Conservation (phyloP, 2,888 invertebrate species). For the Morpho achilles region DNA sequence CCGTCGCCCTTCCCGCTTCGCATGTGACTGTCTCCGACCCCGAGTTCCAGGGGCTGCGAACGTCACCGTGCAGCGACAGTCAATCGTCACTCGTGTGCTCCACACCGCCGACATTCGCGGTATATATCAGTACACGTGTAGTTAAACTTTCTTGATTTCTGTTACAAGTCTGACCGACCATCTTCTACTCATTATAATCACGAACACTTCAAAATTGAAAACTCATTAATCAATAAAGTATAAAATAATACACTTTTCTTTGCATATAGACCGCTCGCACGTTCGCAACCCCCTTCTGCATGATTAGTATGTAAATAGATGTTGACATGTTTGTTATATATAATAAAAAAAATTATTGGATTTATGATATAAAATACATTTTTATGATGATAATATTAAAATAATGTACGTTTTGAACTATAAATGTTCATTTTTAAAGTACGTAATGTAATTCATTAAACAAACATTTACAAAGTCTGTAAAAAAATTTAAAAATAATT, state of each 20-base stretch:
- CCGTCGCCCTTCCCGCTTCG: conserved; percentile 79
- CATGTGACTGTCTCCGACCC: conserved; percentile 79
- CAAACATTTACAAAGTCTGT: no score
- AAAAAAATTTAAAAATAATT: no score
- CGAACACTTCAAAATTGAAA: conserved; percentile 3
- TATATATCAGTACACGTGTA: conserved; percentile 53
- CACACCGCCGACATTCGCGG: conserved; percentile 60
- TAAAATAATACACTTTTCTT: background rate
- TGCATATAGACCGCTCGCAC: conserved; percentile 49
- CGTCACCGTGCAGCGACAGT: conserved; percentile 54
- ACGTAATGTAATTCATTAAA: no score
- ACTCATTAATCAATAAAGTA: background rate
- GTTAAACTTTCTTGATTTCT: conserved; percentile 35
- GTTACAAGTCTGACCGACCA: conserved; percentile 38
- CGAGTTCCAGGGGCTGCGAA: conserved; percentile 76
- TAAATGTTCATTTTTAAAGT: no score
- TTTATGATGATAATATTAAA: no score
- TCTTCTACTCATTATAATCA: conserved; percentile 20
- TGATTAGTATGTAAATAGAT: conserved; percentile 69
- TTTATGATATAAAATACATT: no score
- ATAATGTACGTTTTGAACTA: no score
- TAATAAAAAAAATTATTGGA: background rate
- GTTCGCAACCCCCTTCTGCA: conserved; percentile 79
- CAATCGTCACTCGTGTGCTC: conserved; percentile 31
- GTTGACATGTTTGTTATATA: conserved; percentile 48